These are phyloP conservation scores for Aphelenchoides fujianensis DNA, from an alignment of 1,140 invertebrate genomes.

Conservation along the genomic window DNA sequence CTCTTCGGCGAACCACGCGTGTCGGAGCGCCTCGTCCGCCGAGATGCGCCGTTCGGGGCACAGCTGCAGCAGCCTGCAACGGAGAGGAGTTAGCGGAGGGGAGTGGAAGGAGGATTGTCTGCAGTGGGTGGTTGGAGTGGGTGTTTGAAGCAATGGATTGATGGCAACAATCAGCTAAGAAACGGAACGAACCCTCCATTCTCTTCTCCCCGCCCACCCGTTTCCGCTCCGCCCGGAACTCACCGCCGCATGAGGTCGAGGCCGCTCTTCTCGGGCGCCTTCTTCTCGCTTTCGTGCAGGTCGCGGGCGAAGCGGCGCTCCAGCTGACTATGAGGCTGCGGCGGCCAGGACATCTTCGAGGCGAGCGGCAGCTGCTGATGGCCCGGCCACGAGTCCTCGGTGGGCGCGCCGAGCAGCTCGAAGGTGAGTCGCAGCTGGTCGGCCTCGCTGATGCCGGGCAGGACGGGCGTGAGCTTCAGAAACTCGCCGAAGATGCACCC, in stretches of 20 bases:
- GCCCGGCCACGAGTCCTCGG: conserved; percentile 89
- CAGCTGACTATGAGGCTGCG: conserved; percentile 69
- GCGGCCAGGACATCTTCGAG: conserved; percentile 30
- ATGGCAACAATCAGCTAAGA: no score
- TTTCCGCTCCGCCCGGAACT: background rate
- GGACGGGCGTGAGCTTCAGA: conserved; percentile 86
- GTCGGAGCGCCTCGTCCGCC: conserved; percentile 80
- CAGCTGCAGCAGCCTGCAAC: conserved; percentile 71
- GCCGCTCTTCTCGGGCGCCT: conserved; percentile 72
- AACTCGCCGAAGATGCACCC: conserved; percentile 98
- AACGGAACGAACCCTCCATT: no score
- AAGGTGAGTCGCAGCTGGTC: conserved; percentile 70
- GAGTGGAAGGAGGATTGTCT: no score
- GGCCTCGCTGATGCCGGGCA: conserved; percentile 78
- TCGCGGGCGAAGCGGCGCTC: conserved; percentile 62
- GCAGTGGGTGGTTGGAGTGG: no score
- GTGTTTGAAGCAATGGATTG: no score
- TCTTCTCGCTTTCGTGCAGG: conserved; percentile 63
- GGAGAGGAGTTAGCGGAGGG: no score
- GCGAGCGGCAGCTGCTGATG: conserved; percentile 78
- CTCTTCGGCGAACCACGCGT: conserved; percentile 83
- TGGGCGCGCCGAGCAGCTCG: conserved; percentile 90
- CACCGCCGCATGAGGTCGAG: conserved; percentile 9
- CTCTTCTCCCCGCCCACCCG: conserved; percentile 60
- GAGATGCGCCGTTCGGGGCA: conserved; percentile 73